Base-by-base conservation (phyloP, 2,888 invertebrate genomes). In the Gerris lacustris region DNA sequence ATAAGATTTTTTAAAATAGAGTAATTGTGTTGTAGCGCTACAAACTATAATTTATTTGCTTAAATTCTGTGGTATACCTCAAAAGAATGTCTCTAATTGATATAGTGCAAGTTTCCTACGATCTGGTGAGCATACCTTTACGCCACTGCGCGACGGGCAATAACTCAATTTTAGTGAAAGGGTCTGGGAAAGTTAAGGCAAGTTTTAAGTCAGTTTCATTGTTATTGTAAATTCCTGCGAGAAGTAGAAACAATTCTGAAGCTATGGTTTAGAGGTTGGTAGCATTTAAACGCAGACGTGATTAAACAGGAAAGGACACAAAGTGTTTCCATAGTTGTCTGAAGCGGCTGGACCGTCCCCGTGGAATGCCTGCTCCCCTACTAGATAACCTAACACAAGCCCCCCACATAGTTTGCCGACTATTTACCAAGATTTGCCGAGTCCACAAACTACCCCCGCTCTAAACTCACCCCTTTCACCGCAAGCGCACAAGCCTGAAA, bases 271-370 rank as follows among this genome's bases (percentile, higher is more conserved):
- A 55, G 55, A 55, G 55, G 55, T 55, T 55, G 47, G 47, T 11
- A 9, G 15, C 55, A 55, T 55, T 55, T 9, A 55, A 55, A 55
- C 15, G 55, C 55, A 55, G 55, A 55, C 55, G 15, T 55, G 55
- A 55, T 55, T 55, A 55, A 55, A 55, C 55, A 55, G 15, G 55
- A 55, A 55, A 55, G 55, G 55, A 55, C 55, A 55, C 55, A 55
- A 55, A 55, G 55, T 55, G 9, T 11, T 55, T 55, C 55, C 55
- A 55, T 55, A 55, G 55, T 55, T 55, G 9, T 55, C 31, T 31
- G 31, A 31, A 31, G 31, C 31, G 31, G 31, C 31, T 11, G 55
- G 55, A 1, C 55, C 5, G 55, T 55, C 11, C 31, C 31, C 31
- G 31, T 31, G 31, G 31, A 31, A 31, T 31, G 31, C 31, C 31